A percentile compares a stretch with the other conserved stretches of the same genome.
phyloP scores from a whole-genome alignment of 53 echinoderm and acorn worm species.

The Temnopleurus reevesii region DNA sequence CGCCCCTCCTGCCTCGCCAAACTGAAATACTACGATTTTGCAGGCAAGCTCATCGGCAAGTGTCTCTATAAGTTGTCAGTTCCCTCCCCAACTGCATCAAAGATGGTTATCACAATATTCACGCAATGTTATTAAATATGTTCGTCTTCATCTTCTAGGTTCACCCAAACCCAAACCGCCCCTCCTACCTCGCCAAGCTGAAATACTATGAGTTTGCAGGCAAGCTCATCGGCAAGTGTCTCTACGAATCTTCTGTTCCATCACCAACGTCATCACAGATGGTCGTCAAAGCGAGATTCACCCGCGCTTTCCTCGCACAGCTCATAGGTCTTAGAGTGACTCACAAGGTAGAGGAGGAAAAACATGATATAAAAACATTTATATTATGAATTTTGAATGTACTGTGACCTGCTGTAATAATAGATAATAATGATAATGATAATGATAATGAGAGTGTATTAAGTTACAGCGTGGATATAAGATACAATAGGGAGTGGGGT shows the following conservation, averaged over 20 bases:
- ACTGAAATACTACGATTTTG: conserved; percentile 89
- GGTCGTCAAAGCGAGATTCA: conserved; percentile 81
- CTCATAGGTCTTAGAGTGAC: conserved; percentile 94
- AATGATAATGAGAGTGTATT: too few relatives aligned
- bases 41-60: conserved; percentile 91
- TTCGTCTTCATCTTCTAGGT: too few relatives aligned
- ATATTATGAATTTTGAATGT: too few relatives aligned
- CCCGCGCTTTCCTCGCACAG: conserved; percentile 92
- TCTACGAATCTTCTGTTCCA: conserved; percentile 77
- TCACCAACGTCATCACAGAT: conserved; percentile 36
- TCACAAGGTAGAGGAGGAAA: conserved; percentile 83
- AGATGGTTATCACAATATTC: conserved; percentile 70
- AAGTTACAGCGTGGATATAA: too few relatives aligned
- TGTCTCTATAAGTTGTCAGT: conserved; percentile 85
- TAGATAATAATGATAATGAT: too few relatives aligned
- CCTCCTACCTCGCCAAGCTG: conserved; percentile 79
- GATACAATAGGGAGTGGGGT: too few relatives aligned
- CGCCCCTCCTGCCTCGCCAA: conserved; percentile 79
- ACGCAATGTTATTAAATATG: too few relatives aligned
- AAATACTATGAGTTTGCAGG: conserved; percentile 98
- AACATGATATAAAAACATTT: too few relatives aligned
- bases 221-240: conserved; percentile 94
- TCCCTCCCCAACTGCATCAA: conserved; percentile 6
- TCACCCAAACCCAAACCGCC: conserved; percentile 93
- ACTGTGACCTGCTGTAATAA: too few relatives aligned